Evolutionary conservation across 2,888 invertebrate species (phyloP).

Genomic region (Metacarcinus magister): DNA sequence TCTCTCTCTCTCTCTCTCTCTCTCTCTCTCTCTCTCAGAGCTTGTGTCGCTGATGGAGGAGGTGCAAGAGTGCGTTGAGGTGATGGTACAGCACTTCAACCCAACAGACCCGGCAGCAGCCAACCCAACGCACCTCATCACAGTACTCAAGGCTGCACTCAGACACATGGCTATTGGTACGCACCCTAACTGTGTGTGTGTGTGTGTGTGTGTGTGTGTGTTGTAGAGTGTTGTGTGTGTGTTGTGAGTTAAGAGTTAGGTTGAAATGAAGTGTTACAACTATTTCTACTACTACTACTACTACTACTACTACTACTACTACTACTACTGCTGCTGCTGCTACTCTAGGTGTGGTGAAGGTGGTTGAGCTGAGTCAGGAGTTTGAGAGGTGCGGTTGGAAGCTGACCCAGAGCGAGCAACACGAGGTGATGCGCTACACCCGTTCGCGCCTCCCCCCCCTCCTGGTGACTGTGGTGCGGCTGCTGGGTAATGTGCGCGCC

Average conservation of each 20-base stretch:
- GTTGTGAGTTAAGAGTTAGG: background rate
- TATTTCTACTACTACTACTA: too few relatives aligned
- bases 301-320: too few relatives aligned
- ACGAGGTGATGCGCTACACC: conserved; percentile 89
- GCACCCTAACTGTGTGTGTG: background rate
- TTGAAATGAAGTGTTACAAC: background rate
- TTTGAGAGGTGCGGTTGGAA: conserved; percentile 88
- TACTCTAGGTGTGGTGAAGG: conserved; percentile 73
- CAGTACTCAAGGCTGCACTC: conserved; percentile 74
- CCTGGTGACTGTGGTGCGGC: conserved; percentile 88
- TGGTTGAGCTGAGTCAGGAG: conserved; percentile 87
- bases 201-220: background rate
- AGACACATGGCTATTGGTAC: conserved; percentile 80
- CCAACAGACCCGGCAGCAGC: conserved; percentile 84
- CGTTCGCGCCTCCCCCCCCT: conserved; percentile 89
- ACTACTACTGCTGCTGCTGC: too few relatives aligned
- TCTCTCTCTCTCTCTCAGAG: conserved; percentile 85
- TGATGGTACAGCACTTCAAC: conserved; percentile 87
- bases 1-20: background rate
- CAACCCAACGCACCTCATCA: conserved; percentile 77
- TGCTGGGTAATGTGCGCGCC: conserved; percentile 87
- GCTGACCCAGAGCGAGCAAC: conserved; percentile 88
- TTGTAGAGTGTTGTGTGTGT: background rate
- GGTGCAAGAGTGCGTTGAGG: conserved; percentile 88
- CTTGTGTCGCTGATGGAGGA: conserved; percentile 88